A percentile compares a stretch with the other conserved stretches of the same genome.
Conservation (phyloP, 1,140 invertebrate genomes). For the Lepidurus packardi region DNA sequence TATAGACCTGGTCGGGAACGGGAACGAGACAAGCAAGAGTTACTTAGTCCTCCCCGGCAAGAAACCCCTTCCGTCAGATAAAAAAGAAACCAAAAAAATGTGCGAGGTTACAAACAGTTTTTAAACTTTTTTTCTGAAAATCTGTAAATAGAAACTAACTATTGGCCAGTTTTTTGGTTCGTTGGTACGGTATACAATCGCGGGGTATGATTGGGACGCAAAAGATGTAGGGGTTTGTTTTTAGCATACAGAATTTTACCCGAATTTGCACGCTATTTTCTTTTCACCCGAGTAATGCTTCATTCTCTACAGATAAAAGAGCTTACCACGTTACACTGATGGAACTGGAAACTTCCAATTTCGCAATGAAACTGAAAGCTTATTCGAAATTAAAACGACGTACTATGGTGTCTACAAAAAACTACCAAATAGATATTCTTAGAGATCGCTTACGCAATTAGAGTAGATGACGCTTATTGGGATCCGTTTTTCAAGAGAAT, state of each 20-base stretch:
- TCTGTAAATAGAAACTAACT: slow-evolving; percentile 3
- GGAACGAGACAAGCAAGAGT: slow-evolving; percentile 66
- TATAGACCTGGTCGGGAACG: slow-evolving; percentile 72
- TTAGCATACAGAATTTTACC: neutral
- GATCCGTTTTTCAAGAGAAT: too few species aligned
- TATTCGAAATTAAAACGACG: too few species aligned
- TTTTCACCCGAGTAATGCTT: too few species aligned
- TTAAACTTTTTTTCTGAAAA: neutral
- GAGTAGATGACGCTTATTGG: too few species aligned
- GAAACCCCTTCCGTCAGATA: slow-evolving; percentile 35
- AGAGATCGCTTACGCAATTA: too few species aligned
- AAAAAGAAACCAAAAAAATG: neutral
- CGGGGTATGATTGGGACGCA: neutral
- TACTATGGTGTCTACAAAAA: too few species aligned
- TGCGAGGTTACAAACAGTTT: neutral
- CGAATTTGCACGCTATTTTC: too few species aligned
- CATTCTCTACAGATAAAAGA: too few species aligned
- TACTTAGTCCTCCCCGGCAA: slow-evolving; percentile 53
- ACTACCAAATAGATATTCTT: too few species aligned
- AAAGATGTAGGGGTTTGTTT: slow-evolving; percentile 2
- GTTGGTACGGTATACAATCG: neutral
- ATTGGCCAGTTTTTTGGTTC: slow-evolving; percentile 9
- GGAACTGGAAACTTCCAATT: too few species aligned
- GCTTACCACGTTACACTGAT: too few species aligned
- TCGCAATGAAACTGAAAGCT: too few species aligned